phyloP scores from a whole-genome alignment of 2,888 invertebrate species.

The Parascotia fuliginaria region DNA sequence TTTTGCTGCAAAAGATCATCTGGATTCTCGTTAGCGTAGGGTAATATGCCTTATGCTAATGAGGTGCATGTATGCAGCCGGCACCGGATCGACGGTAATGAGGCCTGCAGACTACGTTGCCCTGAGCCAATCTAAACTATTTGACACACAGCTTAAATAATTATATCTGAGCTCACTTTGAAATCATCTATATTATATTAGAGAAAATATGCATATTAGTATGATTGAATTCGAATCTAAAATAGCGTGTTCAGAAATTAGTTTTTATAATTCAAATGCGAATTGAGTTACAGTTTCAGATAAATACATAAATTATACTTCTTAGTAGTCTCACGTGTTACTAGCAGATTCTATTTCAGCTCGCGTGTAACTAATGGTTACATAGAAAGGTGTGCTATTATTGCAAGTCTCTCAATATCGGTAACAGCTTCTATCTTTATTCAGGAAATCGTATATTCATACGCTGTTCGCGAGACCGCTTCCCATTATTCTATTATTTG shows the following conservation, averaged over 20 bases:
- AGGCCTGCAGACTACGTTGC: conserved; percentile 42
- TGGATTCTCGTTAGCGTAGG: conserved; percentile 41
- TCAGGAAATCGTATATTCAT: conserved; percentile 4
- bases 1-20: conserved; percentile 39
- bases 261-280: too few species aligned
- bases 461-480: background rate
- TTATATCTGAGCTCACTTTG: too few species aligned
- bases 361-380: too few species aligned
- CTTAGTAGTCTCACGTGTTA: too few species aligned
- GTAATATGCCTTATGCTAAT: conserved; percentile 47
- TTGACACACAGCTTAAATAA: background rate
- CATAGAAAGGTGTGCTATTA: background rate
- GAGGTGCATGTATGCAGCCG: conserved; percentile 40
- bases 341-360: too few species aligned
- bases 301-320: too few species aligned
- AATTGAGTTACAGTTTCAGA: too few species aligned
- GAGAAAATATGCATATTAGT: too few species aligned
- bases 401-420: conserved; percentile 4
- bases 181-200: too few species aligned
- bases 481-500: background rate
- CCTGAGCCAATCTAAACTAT: background rate
- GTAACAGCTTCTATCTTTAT: conserved; percentile 11
- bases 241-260: too few species aligned
- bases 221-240: too few species aligned
- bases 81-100: conserved; percentile 47